phyloP scores from a whole-genome alignment of 1,140 invertebrate species.

The Drosophila pandora region DNA sequence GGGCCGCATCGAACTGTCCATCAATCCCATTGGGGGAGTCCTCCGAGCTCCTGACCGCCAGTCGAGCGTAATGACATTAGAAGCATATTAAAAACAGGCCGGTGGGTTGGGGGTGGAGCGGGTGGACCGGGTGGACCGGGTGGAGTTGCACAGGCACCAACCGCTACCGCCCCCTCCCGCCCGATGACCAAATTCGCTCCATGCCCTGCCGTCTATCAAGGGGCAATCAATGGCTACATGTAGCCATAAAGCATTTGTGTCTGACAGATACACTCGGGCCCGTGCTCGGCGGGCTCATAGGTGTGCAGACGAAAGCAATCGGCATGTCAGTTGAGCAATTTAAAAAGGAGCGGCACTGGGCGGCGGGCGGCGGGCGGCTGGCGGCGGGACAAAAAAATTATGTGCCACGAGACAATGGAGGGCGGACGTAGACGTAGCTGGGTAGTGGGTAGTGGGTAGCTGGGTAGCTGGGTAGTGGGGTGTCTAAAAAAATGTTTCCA shows the following conservation, averaged over 20 bases:
- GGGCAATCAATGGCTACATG: constrained; percentile 41
- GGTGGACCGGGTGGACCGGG: too few species aligned
- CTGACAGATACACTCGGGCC: constrained; percentile 3
- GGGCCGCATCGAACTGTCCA: too few species aligned
- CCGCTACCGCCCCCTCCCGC: not conserved
- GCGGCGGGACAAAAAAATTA: constrained; percentile 1
- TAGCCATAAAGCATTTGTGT: constrained; percentile 7
- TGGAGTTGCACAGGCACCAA: not conserved
- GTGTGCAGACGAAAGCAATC: constrained; percentile 35
- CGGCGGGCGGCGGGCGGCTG: too few species aligned
- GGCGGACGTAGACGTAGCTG: too few species aligned
- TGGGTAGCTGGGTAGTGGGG: not conserved
- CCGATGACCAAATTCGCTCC: constrained; percentile 24
- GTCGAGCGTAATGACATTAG: too few species aligned
- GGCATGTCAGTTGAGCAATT: constrained; percentile 38
- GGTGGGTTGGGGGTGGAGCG: too few species aligned
- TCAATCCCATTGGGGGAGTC: too few species aligned
- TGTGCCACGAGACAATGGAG: constrained; percentile 21
- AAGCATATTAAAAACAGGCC: too few species aligned
- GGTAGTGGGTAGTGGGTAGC: not conserved
- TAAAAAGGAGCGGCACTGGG: constrained; percentile 10
- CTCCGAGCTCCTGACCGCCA: too few species aligned
- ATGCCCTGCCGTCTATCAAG: constrained; percentile 51
- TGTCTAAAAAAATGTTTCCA: constrained; percentile 66
- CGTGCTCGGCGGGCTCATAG: not conserved